phyloP scores from a whole-genome alignment of 2,797 vertebrate genomes.

The Helarctos malayanus region DNA sequence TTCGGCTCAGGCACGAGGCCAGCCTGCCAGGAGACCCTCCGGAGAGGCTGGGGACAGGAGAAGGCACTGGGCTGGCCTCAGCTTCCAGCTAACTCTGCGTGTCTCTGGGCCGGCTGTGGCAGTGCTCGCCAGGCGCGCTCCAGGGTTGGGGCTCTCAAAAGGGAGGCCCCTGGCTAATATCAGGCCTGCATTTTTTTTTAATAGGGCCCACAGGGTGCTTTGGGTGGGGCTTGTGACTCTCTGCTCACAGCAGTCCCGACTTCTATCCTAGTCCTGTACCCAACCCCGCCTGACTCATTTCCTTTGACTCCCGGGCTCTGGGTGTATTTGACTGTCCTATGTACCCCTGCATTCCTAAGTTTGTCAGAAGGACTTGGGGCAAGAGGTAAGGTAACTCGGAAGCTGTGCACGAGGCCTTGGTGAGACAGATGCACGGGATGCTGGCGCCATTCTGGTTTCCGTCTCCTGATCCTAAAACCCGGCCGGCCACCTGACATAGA shows the following conservation, averaged over 20 bases:
- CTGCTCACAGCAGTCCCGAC: fast-evolving
- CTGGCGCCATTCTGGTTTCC: not conserved
- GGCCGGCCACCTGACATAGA: not conserved
- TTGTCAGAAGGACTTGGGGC: too few relatives aligned
- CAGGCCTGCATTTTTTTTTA: fast-evolving
- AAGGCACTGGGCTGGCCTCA: not conserved
- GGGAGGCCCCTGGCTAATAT: not conserved
- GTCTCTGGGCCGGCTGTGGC: not conserved
- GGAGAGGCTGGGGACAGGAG: not conserved
- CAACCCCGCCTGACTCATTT: too few relatives aligned
- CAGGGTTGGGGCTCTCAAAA: not conserved
- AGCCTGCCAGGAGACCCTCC: not conserved
- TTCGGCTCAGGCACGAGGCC: not conserved
- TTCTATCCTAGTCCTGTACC: not conserved
- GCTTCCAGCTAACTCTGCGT: not conserved
- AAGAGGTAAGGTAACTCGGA: not conserved
- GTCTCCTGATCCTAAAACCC: not conserved
- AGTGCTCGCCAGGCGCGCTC: not conserved
- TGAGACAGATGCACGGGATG: not conserved
- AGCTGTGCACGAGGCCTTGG: fast-evolving
- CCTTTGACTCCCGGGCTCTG: not conserved
- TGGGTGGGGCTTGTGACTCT: too few relatives aligned
- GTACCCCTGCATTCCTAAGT: not conserved
- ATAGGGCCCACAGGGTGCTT: not conserved
- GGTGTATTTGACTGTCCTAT: not conserved